Base-by-base conservation (phyloP, 2,797 vertebrate genomes). In the Sebastes minor region DNA sequence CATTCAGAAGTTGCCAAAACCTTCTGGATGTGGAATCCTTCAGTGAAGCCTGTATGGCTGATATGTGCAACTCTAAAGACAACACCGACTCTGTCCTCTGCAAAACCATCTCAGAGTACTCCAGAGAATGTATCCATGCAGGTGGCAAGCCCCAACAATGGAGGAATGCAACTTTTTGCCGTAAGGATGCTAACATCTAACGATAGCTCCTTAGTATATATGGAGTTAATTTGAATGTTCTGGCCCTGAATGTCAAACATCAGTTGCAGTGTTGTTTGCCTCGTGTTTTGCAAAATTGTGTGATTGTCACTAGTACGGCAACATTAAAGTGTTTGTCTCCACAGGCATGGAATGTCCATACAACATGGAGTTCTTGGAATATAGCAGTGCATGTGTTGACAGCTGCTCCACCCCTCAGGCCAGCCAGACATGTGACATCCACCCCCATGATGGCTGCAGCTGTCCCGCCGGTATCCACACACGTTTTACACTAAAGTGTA, bases 381-480 rank as follows among this genome's bases (percentile, higher is more conserved):
- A 96, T 74, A 94, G 92, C 80, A 95, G 88, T 20, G 90, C 96
- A 1, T 97, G 97, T 74, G 77, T 79, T 1, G 90, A 97, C 83
- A 96, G 93, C 20, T 97, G 97, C 83, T 96, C 94, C 14, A 97
- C 96, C 59, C 87, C 88, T 28, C 91, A 96, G 33, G 88, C 94
- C 74, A 94, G 95, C 27, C 77, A 92, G 28, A 92, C 96, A 5
- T 98, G 97, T 89, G 94, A 95, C 32, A 89, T 87, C 1, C 97
- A 97, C 87, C 96, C 95, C 38, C 85, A 92, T 0, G 96, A 96
- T 4, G 96, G 96, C 64, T 98, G 97, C 90, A 95, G 95, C 94
- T 98, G 97, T 57, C 96, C 97, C 2, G 10, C 89, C 68, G 97
- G 97, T 96, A 96, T 7, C 1, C 30, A 60, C 28, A 59, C 60